phyloP scores from a whole-genome alignment of 2,888 invertebrate species.

The Abrostola tripartita region DNA sequence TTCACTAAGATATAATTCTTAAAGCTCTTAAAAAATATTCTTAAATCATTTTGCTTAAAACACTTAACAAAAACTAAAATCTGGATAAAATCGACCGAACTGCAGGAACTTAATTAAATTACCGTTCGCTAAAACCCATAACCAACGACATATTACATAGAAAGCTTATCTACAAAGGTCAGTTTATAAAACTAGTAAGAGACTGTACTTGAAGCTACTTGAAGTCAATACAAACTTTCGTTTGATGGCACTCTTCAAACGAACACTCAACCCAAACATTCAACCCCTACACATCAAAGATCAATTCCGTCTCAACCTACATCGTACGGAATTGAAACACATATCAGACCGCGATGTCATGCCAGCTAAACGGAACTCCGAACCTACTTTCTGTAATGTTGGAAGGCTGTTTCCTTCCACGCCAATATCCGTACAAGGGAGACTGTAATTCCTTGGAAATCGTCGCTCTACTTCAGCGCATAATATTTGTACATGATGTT shows the following conservation, averaged over 20 bases:
- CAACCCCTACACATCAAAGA: background rate
- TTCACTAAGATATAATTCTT: too few relatives aligned
- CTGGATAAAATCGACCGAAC: too few relatives aligned
- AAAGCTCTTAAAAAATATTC: too few relatives aligned
- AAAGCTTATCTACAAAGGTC: background rate
- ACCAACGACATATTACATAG: background rate
- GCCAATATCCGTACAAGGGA: conserved; percentile 52
- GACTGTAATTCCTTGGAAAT: conserved; percentile 42
- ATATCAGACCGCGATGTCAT: conserved; percentile 39
- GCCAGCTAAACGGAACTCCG: conserved; percentile 27
- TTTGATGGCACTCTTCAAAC: conserved; percentile 3
- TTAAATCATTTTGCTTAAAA: too few relatives aligned
- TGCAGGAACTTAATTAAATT: too few relatives aligned
- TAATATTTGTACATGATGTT: conserved; percentile 38
- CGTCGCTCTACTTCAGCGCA: conserved; percentile 34
- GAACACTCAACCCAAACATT: background rate
- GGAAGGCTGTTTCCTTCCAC: conserved; percentile 55
- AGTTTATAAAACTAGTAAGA: conserved; percentile 2
- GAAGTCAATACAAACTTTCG: background rate
- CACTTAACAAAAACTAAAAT: too few relatives aligned
- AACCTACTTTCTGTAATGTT: conserved; percentile 56
- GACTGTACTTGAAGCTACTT: conserved; percentile 2
- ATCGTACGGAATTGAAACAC: conserved; percentile 42
- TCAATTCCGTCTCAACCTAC: conserved; percentile 36
- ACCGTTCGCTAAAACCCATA: background rate